phyloP scores from a whole-genome alignment of 2,113 vertebrate genomes.

The Sporophila hypoxantha region DNA sequence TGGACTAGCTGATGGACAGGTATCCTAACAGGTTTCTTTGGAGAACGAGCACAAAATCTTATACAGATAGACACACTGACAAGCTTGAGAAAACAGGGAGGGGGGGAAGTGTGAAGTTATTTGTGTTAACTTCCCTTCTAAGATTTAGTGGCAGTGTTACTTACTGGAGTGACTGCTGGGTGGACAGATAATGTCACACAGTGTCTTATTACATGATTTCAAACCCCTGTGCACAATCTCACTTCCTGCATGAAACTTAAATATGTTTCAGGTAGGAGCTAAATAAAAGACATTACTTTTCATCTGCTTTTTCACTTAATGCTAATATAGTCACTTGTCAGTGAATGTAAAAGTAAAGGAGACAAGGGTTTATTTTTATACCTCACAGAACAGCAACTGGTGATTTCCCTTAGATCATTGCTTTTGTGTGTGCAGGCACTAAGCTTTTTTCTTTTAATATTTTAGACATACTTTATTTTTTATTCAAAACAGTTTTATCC shows the following conservation, averaged over 20 bases:
- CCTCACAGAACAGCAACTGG: slow-evolving; percentile 61
- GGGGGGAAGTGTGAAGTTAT: slow-evolving; percentile 13
- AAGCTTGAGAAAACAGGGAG: background rate
- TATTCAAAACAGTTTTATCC: slow-evolving; percentile 62
- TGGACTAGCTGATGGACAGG: slow-evolving; percentile 34
- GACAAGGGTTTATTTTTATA: slow-evolving; percentile 69
- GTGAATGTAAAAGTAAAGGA: slow-evolving; percentile 58
- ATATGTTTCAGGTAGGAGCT: slow-evolving; percentile 60
- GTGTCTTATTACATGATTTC: slow-evolving; percentile 53
- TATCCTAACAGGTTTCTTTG: slow-evolving; percentile 45
- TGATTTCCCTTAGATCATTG: slow-evolving; percentile 65
- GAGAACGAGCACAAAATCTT: slow-evolving; percentile 13
- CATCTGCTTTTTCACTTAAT: slow-evolving; percentile 68
- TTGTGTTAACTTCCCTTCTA: slow-evolving; percentile 39
- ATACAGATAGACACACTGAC: slow-evolving; percentile 23
- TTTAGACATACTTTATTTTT: slow-evolving; percentile 60
- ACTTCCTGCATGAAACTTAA: slow-evolving; percentile 55
- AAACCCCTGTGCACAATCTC: slow-evolving; percentile 46
- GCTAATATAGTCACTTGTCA: slow-evolving; percentile 68
- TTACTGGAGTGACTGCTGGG: slow-evolving; percentile 40
- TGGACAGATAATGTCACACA: slow-evolving; percentile 58
- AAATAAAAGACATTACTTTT: slow-evolving; percentile 67
- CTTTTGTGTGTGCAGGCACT: slow-evolving; percentile 44
- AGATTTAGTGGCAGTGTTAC: slow-evolving; percentile 39
- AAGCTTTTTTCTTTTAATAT: slow-evolving; percentile 60